These are phyloP conservation scores for Eilema depressum DNA, from an alignment of 2,888 invertebrate species.

Conservation along the genomic window DNA sequence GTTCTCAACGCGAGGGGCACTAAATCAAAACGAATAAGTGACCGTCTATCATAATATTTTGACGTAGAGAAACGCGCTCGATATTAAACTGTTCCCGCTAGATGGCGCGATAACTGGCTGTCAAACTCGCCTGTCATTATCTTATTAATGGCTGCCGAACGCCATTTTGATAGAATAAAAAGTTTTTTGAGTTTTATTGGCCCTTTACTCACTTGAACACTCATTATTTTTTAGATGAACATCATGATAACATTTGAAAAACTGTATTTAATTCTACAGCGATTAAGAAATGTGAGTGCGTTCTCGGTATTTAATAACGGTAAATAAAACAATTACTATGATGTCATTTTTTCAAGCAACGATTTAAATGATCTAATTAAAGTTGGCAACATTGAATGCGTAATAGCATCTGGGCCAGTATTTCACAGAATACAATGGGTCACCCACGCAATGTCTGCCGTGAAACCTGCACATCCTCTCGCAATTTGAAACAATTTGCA, in stretches of 20 bases:
- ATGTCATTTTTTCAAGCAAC: constrained; percentile 49
- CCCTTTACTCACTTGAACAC: constrained; percentile 49
- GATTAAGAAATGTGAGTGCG: not conserved
- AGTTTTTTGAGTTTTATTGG: constrained; percentile 72
- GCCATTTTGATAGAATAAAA: constrained; percentile 75
- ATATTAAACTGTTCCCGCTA: constrained; percentile 83
- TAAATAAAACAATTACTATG: constrained; percentile 26
- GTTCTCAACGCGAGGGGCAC: constrained; percentile 77
- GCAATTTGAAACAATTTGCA: constrained; percentile 80
- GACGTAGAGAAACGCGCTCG: constrained; percentile 80
- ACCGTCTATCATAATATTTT: constrained; percentile 82
- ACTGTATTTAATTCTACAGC: not conserved
- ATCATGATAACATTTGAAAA: constrained; percentile 6
- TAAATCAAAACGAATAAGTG: constrained; percentile 81
- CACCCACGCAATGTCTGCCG: constrained; percentile 82
- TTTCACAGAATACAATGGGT: constrained; percentile 78
- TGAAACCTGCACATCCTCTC: constrained; percentile 69
- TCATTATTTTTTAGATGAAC: constrained; percentile 39
- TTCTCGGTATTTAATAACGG: constrained; percentile 4
- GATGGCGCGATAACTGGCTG: constrained; percentile 85
- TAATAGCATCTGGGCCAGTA: constrained; percentile 71
- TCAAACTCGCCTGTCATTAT: constrained; percentile 84
- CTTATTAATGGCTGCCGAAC: constrained; percentile 78
- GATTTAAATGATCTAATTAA: constrained; percentile 70
- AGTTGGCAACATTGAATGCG: constrained; percentile 66